Conservation (phyloP, 2,797 vertebrate species). For the Mus minutoides region DNA sequence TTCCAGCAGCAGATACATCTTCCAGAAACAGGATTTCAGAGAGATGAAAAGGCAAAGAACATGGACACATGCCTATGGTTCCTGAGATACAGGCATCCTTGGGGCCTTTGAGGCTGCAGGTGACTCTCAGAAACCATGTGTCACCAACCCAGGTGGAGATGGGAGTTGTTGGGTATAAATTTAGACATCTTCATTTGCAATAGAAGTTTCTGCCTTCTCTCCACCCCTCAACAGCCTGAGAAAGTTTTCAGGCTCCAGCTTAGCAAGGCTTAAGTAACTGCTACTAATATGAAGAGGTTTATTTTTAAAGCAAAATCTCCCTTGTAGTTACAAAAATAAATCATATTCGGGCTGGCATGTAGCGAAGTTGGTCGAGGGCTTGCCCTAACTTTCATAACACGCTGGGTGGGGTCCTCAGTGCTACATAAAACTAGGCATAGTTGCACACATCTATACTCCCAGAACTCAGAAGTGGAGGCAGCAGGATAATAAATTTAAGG, state of each 20-base stretch:
- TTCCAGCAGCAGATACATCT: neutral
- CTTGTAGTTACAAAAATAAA: neutral
- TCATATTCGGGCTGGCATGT: neutral
- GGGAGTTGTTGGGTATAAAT: neutral
- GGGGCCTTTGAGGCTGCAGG: neutral
- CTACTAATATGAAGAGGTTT: neutral
- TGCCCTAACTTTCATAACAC: too few species aligned
- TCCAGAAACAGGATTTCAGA: neutral
- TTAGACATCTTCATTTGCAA: neutral
- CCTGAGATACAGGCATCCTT: neutral
- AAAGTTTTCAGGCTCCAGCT: neutral
- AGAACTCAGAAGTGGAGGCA: too few species aligned
- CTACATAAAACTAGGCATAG: too few species aligned
- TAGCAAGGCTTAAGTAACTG: neutral
- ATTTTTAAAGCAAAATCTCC: slow-evolving; percentile 20
- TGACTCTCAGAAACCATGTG: neutral
- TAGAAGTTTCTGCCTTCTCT: neutral
- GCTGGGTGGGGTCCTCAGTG: too few species aligned
- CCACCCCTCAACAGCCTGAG: neutral
- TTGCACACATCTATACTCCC: too few species aligned
- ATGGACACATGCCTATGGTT: rapidly evolving
- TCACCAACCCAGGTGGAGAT: neutral
- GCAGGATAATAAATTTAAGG: too few species aligned
- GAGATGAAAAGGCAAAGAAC: neutral
- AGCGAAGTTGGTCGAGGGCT: too few species aligned